Evolutionary conservation across 1,140 invertebrate species (phyloP).

Genomic region (Pectinophora gossypiella): DNA sequence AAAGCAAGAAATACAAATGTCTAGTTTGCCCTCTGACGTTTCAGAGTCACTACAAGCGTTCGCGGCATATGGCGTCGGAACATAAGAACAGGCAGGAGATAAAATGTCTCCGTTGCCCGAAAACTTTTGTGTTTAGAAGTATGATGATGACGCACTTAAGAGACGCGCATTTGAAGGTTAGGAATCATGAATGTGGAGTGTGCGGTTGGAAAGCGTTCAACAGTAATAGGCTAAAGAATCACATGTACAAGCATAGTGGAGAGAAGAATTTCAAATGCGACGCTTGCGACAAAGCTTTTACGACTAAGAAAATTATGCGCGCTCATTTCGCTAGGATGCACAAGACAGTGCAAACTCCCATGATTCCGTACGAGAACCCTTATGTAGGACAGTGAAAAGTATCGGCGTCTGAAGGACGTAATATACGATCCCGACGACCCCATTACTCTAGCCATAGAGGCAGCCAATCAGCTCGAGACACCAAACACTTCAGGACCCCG

Average conservation of each 20-base stretch:
- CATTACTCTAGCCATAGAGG: too few species aligned
- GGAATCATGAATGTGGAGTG: slow-evolving; percentile 51
- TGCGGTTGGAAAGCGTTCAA: slow-evolving; percentile 62
- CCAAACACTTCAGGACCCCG: too few species aligned
- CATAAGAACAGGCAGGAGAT: slow-evolving; percentile 56
- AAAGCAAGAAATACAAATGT: slow-evolving; percentile 52
- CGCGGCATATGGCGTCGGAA: slow-evolving; percentile 51
- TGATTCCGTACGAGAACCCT: slow-evolving; percentile 38
- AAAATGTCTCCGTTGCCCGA: slow-evolving; percentile 59
- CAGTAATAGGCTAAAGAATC: slow-evolving; percentile 53
- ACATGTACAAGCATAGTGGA: slow-evolving; percentile 64
- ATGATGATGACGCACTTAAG: slow-evolving; percentile 66
- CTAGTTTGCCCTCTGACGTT: slow-evolving; percentile 43
- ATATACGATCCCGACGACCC: too few species aligned
- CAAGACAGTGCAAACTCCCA: slow-evolving; percentile 31
- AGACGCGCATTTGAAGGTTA: slow-evolving; percentile 55
- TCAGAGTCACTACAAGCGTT: slow-evolving; percentile 56
- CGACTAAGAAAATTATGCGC: slow-evolving; percentile 59
- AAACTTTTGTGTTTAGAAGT: slow-evolving; percentile 59
- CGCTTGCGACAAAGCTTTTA: slow-evolving; percentile 57
- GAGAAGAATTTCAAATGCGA: slow-evolving; percentile 68
- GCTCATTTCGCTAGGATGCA: slow-evolving; percentile 61
- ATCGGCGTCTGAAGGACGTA: too few species aligned
- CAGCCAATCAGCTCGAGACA: too few species aligned
- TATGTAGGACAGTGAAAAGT: slow-evolving; percentile 32